Conservation (phyloP, 2,113 vertebrate species). For the Tragulus kanchil region DNA sequence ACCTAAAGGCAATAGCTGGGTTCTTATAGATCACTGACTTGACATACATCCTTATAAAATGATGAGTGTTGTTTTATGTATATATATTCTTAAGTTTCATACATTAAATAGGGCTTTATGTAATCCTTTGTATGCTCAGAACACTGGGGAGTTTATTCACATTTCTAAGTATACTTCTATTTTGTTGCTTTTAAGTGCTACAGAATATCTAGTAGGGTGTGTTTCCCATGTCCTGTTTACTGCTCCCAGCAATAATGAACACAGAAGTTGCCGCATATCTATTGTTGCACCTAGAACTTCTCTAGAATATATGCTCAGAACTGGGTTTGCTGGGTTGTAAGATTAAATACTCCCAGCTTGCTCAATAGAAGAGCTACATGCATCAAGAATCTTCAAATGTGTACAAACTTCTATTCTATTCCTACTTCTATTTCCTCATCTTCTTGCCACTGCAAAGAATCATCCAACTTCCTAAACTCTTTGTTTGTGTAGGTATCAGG, state of each 20-base stretch:
- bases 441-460: not conserved
- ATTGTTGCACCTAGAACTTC: not conserved
- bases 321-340: not conserved
- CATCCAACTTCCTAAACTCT: not conserved
- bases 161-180: not conserved
- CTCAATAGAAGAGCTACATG: not conserved
- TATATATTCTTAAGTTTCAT: not conserved
- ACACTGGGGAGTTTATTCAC: not conserved
- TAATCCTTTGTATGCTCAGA: not conserved
- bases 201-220: not conserved
- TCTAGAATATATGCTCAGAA: slow-evolving; percentile 32
- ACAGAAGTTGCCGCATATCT: not conserved
- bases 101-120: not conserved
- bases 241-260: not conserved
- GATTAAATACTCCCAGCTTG: not conserved
- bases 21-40: not conserved
- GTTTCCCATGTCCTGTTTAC: not conserved
- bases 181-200: not conserved
- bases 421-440: not conserved
- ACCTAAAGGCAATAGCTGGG: not conserved
- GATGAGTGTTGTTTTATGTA: not conserved
- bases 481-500: not conserved
- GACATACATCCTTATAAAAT: not conserved
- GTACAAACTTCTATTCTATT: no score
- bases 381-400: not conserved